These are phyloP conservation scores for Apocrypta bakeri DNA, from an alignment of 1,140 invertebrate genomes.

Conservation along the genomic window DNA sequence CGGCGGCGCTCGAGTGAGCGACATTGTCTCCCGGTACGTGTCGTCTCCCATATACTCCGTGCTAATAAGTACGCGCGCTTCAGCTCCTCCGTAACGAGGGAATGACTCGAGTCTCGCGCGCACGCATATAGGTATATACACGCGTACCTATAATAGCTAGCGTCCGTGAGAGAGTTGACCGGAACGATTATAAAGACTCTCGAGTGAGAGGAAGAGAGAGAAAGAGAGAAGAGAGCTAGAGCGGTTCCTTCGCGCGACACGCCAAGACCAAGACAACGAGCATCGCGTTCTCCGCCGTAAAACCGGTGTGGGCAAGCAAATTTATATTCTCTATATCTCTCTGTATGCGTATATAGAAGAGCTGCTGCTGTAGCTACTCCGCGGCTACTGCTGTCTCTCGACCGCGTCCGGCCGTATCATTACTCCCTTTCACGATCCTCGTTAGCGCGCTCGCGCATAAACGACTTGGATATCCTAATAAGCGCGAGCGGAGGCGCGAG, in stretches of 20 bases:
- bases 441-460: constrained; percentile 64
- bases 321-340: constrained; percentile 65
- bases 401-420: constrained; percentile 70
- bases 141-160: constrained; percentile 10
- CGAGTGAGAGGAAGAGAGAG: no score
- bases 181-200: constrained; percentile 63
- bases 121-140: neutral
- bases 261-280: neutral
- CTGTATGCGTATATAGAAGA: constrained; percentile 46
- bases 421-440: constrained; percentile 71
- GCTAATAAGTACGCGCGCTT: constrained; percentile 34
- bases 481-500: constrained; percentile 46
- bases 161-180: constrained; percentile 62
- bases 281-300: constrained; percentile 60
- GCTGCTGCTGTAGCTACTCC: neutral
- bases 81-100: neutral
- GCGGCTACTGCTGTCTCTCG: constrained; percentile 51
- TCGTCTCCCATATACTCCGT: neutral
- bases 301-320: constrained; percentile 68
- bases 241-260: constrained; percentile 49
- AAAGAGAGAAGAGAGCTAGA: constrained; percentile 2
- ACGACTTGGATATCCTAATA: constrained; percentile 61
- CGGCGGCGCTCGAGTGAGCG: constrained; percentile 11
- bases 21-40: constrained; percentile 37
- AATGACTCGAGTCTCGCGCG: neutral